phyloP scores from a whole-genome alignment of 2,113 vertebrate species.

The Phasianus colchicus region DNA sequence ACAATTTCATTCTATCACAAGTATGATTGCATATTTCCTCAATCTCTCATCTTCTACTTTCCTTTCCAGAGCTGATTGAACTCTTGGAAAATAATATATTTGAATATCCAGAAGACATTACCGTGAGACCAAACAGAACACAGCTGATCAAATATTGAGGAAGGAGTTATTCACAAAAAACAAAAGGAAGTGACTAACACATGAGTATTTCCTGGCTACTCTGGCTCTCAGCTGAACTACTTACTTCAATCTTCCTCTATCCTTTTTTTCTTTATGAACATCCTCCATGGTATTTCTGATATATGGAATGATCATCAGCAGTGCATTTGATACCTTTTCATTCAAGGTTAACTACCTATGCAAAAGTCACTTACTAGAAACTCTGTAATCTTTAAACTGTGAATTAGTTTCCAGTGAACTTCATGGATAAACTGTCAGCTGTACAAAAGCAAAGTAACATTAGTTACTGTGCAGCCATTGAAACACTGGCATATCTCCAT shows the following conservation, averaged over 20 bases:
- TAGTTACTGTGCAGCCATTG: not conserved
- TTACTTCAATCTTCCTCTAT: not conserved
- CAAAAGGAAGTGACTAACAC: not conserved
- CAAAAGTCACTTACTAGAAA: not conserved
- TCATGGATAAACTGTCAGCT: not conserved
- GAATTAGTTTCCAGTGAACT: not conserved
- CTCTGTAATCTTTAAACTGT: not conserved
- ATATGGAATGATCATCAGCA: not conserved
- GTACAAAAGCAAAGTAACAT: not conserved
- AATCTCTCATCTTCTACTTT: not conserved
- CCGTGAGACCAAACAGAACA: not conserved
- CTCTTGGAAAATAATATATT: not conserved
- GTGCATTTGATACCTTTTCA: not conserved
- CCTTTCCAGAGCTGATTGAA: not conserved
- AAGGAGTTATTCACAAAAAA: not conserved
- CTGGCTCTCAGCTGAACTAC: not conserved
- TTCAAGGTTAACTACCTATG: not conserved
- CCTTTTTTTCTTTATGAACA: not conserved
- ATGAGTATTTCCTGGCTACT: rapidly evolving
- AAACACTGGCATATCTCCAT: not conserved
- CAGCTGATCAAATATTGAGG: not conserved
- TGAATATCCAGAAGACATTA: not conserved
- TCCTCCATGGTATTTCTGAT: rapidly evolving
- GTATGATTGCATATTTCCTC: not conserved
- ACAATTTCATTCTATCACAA: not conserved